Evolutionary conservation across 2,888 invertebrate genomes (phyloP).

Genomic region (Himalopsyche anomala): DNA sequence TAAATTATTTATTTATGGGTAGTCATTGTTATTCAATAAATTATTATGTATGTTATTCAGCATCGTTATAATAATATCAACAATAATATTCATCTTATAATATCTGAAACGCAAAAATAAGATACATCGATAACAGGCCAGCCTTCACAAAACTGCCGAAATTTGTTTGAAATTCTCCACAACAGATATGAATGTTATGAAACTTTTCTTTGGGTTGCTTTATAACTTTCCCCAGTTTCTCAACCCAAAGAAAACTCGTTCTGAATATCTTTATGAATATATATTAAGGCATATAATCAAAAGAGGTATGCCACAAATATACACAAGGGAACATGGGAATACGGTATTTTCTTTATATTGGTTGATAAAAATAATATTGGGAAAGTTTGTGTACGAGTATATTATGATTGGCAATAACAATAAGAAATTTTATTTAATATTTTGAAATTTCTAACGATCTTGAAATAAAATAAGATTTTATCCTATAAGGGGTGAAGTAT

Average conservation of each 20-base stretch:
- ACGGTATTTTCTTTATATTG: not conserved
- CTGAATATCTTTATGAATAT: not conserved
- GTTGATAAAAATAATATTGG: not conserved
- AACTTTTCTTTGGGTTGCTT: not conserved
- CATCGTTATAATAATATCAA: not conserved
- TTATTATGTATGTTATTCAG: too few relatives aligned
- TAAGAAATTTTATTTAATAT: too few relatives aligned
- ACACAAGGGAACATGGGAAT: not conserved
- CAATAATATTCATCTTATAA: not conserved
- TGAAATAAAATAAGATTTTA: too few relatives aligned
- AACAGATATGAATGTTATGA: not conserved
- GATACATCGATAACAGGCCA: not conserved
- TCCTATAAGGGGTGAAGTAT: too few relatives aligned
- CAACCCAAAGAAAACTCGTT: slow-evolving; percentile 13
- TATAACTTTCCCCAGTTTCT: not conserved
- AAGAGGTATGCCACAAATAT: not conserved
- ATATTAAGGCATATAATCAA: not conserved
- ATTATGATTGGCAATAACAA: too few relatives aligned
- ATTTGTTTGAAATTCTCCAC: not conserved
- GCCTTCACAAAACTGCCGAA: not conserved
- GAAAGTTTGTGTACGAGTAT: too few relatives aligned
- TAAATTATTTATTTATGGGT: too few relatives aligned
- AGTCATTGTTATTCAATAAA: too few relatives aligned
- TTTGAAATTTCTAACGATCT: too few relatives aligned
- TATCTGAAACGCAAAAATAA: not conserved